A percentile compares a stretch with the other conserved stretches of the same genome.
These are phyloP conservation scores for Trypoxylus dichotomus DNA, from an alignment of 1,140 invertebrate genomes.

Conservation along the genomic window DNA sequence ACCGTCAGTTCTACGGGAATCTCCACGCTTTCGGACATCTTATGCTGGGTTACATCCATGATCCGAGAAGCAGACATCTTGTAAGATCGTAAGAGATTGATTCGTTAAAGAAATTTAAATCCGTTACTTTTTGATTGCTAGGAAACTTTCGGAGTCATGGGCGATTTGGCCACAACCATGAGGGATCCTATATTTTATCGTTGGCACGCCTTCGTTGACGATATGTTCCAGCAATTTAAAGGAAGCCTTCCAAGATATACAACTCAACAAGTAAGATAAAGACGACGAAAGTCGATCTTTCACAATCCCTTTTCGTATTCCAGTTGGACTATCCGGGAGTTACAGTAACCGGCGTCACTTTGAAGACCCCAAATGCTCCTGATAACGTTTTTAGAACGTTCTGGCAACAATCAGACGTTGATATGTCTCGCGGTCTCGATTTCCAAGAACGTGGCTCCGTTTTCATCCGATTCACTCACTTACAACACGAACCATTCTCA, in stretches of 20 bases:
- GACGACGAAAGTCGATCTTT: background rate
- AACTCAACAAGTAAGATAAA: conserved; percentile 50
- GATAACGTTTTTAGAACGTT: conserved; percentile 53
- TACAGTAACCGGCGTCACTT: conserved; percentile 36
- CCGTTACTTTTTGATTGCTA: conserved; percentile 35
- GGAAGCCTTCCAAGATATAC: conserved; percentile 48
- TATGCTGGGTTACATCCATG: conserved; percentile 66
- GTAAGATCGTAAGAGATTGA: background rate
- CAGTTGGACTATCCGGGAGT: conserved; percentile 46
- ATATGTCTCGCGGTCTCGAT: conserved; percentile 57
- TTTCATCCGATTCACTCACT: conserved; percentile 61
- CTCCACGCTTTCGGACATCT: conserved; percentile 69
- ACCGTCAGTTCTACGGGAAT: conserved; percentile 68
- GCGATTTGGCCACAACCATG: conserved; percentile 61
- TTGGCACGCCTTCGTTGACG: conserved; percentile 52
- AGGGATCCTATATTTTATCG: conserved; percentile 56
- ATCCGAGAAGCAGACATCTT: conserved; percentile 43
- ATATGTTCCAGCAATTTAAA: conserved; percentile 54
- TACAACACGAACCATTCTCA: conserved; percentile 65
- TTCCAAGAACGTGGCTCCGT: conserved; percentile 54
- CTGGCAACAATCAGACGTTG: conserved; percentile 58
- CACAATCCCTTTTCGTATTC: background rate
- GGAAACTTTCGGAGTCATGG: conserved; percentile 66
- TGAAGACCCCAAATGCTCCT: conserved; percentile 34
- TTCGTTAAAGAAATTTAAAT: background rate